Evolutionary conservation across 2,113 vertebrate species (phyloP), one percentile per base, ranked within the genome.

Genomic region (Romanogobio albipinnatus): DNA sequence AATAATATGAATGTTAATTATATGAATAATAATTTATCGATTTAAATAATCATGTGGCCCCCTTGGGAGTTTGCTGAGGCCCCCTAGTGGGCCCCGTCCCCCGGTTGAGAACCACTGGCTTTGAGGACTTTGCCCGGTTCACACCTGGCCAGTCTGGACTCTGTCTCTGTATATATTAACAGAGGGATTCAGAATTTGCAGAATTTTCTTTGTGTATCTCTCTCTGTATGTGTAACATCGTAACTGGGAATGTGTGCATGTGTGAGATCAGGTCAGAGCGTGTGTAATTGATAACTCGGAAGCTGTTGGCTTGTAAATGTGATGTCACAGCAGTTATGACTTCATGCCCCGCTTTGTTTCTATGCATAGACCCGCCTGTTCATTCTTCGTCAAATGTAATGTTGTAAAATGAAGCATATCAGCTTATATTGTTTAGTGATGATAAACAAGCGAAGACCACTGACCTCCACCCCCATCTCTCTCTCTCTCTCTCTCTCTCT

Each of bases 401-500:
- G 70, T 56, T 39, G 71, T 39, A 39, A 56, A 68, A 79, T 82
- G 45, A 77, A 53, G 11, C 26, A 45, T 47, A 47, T 58, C 36
- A 61, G 36, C 70, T 39, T 61, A 9, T 61, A 61, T 82, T 36
- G 58, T 76, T 26, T 49, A 53, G 43, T 5, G 64, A 53, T 58
- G 58, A n/a, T 85, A 85, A 86, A 79, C 53, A 66, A 56, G 79
- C 29, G 45, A 14, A 61, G 62, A 66, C 47, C 59, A 15, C 45
- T 26, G 56, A 33, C 39, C 56, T 76, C 22, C 47, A 9, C 61
- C 43, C 19, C 56, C 61, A 70, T 66, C 5, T 87, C 87, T 87
- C 24, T 82, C 83, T 77, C 81, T 71, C 89, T 82, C 68, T 8
- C 82, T 75, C 87, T n/a, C n/a, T n/a, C n/a, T n/a, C n/a, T n/a